Conservation (phyloP, 2,888 invertebrate species). For the Euproctis similis region DNA sequence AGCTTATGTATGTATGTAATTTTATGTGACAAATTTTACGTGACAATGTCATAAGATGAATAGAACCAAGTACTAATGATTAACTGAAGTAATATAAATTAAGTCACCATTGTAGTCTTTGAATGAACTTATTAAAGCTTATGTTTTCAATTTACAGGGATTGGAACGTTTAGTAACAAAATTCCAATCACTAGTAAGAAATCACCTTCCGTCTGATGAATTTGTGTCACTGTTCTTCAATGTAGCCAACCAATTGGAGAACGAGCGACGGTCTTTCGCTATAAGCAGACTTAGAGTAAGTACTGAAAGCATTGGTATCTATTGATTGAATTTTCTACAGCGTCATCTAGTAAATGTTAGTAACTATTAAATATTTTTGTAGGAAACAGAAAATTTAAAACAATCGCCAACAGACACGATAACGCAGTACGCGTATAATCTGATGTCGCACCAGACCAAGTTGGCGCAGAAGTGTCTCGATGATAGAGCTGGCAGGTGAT, state of each 20-base stretch:
- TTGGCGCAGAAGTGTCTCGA: conserved; percentile 66
- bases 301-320: background rate
- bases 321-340: no score
- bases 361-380: background rate
- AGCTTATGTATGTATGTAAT: no score
- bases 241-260: conserved; percentile 60
- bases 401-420: conserved; percentile 70
- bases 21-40: no score
- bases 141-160: conserved; percentile 40
- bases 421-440: conserved; percentile 69
- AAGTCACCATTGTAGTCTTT: no score
- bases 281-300: conserved; percentile 56
- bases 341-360: no score
- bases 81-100: no score
- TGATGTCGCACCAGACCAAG: conserved; percentile 70
- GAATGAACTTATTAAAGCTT: no score
- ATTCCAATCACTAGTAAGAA: conserved; percentile 44
- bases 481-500: conserved; percentile 59
- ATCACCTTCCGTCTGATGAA: conserved; percentile 60
- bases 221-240: conserved; percentile 67
- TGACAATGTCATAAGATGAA: no score
- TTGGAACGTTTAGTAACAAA: conserved; percentile 56
- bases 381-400: conserved; percentile 66
- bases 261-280: conserved; percentile 57
- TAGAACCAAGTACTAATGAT: no score